Percentiles rank a stretch among this genome's conserved stretches.
phyloP scores from a whole-genome alignment of 23 tunicate genomes.

The Pegea sp. region DNA sequence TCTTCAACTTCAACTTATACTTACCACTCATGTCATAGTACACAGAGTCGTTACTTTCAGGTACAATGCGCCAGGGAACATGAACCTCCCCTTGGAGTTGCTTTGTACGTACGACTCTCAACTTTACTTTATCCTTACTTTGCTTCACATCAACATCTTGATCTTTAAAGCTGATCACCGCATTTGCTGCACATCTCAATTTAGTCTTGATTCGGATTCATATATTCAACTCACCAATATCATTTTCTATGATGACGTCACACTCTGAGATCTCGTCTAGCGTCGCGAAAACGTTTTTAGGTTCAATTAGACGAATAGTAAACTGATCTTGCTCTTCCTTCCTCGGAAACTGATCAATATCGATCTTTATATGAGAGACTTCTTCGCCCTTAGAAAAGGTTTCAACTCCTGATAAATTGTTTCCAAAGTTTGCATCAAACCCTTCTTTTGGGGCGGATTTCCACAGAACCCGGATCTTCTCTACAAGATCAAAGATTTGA shows the following conservation, averaged over 20 bases:
- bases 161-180: slow-evolving; percentile 31
- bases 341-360: slow-evolving; percentile 41
- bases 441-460: slow-evolving; percentile 10
- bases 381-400: slow-evolving; percentile 73
- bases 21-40: slow-evolving; percentile 45
- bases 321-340: slow-evolving; percentile 24
- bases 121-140: slow-evolving; percentile 25
- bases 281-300: slow-evolving; percentile 25
- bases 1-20: not conserved
- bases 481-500: too few relatives aligned
- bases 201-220: too few relatives aligned
- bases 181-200: slow-evolving; percentile 7
- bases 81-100: slow-evolving; percentile 27
- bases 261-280: slow-evolving; percentile 46
- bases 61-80: slow-evolving; percentile 75
- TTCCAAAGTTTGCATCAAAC: slow-evolving; percentile 17
- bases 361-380: slow-evolving; percentile 43
- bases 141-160: slow-evolving; percentile 13
- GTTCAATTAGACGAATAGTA: slow-evolving; percentile 16
- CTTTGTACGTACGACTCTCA: slow-evolving; percentile 20
- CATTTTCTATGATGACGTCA: slow-evolving; percentile 32
- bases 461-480: slow-evolving; percentile 82
- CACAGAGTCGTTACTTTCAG: slow-evolving; percentile 60
- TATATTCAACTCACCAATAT: slow-evolving; percentile 70
- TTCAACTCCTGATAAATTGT: slow-evolving; percentile 56